A percentile compares a stretch with the other conserved stretches of the same genome.
phyloP scores from a whole-genome alignment of 2,113 vertebrate genomes.

The Pollimyrus isidori region DNA sequence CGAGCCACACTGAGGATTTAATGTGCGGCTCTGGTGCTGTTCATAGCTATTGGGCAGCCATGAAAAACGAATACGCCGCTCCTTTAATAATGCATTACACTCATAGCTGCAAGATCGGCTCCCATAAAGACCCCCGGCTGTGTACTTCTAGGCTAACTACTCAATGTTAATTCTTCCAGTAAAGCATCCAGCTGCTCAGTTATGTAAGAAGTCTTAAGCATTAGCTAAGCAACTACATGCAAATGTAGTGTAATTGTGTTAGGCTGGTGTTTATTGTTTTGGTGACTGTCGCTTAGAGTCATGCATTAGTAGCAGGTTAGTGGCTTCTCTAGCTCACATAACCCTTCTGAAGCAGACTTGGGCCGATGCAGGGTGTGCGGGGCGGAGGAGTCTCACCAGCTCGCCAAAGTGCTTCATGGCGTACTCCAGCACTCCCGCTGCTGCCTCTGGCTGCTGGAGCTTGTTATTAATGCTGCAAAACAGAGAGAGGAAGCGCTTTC shows the following conservation, averaged over 20 bases:
- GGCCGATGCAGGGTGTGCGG: no score
- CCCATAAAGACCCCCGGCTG: not conserved
- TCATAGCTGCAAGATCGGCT: not conserved
- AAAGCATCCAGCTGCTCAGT: not conserved
- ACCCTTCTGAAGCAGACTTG: not conserved
- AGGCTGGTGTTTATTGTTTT: not conserved
- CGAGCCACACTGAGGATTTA: not conserved
- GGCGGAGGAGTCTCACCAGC: constrained; percentile 68
- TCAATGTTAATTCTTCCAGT: not conserved
- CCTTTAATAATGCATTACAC: not conserved
- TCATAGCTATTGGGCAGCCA: not conserved
- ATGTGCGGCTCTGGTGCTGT: not conserved
- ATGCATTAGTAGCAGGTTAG: not conserved
- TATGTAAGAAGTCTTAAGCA: not conserved
- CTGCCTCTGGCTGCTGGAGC: constrained; percentile 94
- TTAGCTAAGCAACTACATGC: not conserved
- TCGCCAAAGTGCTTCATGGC: constrained; percentile 98
- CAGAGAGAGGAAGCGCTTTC: constrained; percentile 24
- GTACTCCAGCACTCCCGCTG: constrained; percentile 90
- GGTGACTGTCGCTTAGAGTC: not conserved
- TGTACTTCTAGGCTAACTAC: not conserved
- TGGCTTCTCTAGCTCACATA: not conserved
- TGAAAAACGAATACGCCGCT: not conserved
- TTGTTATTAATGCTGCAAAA: constrained; percentile 92
- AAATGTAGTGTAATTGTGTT: not conserved